Evolutionary conservation across 2,113 vertebrate genomes (phyloP).

Genomic region (Rhizomys pruinosus): DNA sequence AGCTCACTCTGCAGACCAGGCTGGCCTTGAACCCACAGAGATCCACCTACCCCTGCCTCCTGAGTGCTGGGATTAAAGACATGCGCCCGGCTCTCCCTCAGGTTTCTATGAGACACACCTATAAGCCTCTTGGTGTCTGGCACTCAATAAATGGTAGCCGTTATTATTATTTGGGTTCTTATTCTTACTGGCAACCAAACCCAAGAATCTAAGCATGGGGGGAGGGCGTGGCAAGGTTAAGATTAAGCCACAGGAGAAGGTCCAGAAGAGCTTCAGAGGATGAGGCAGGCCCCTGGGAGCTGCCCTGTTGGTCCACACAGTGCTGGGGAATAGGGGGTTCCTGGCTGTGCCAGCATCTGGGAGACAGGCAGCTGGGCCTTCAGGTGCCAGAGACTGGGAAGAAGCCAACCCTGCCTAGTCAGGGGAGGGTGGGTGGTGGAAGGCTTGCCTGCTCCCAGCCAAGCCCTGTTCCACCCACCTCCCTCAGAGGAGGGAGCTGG

Average conservation of each 20-base stretch:
- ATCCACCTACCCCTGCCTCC: no score
- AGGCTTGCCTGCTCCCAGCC: conserved; percentile 41
- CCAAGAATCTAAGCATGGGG: neutral
- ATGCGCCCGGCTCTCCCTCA: no score
- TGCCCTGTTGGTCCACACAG: neutral
- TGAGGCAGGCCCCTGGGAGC: neutral
- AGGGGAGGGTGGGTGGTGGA: conserved; percentile 57
- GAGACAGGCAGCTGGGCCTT: conserved; percentile 24
- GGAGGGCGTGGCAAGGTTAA: neutral
- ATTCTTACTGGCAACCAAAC: conserved; percentile 10
- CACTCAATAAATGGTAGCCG: neutral
- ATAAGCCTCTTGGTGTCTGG: conserved; percentile 1
- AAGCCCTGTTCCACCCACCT: neutral
- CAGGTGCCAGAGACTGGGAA: conserved; percentile 53
- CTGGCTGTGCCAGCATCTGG: neutral
- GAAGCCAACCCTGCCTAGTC: neutral
- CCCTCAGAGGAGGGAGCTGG: conserved; percentile 48
- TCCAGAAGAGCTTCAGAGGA: neutral
- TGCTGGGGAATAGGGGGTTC: neutral
- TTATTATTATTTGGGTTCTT: conserved; percentile 22
- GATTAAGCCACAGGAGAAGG: neutral
- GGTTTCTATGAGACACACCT: neutral
- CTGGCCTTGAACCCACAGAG: no score
- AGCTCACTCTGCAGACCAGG: no score
- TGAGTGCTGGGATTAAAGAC: no score